Evolutionary conservation across 2,113 vertebrate species (phyloP).

Genomic region (Phylloscopus trochilus): DNA sequence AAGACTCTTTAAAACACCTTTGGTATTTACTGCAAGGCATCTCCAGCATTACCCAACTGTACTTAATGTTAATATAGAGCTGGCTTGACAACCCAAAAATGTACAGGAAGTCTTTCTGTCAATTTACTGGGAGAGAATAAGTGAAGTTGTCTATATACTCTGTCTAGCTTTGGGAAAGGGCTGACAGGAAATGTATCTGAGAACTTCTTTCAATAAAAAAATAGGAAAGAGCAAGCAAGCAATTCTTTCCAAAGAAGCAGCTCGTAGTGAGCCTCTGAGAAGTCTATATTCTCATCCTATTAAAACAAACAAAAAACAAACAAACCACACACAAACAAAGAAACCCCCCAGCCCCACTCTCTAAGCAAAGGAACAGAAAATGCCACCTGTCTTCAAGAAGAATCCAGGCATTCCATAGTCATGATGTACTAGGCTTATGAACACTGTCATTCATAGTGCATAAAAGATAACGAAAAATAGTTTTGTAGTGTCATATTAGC

Average conservation of each 20-base stretch:
- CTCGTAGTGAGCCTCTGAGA: background rate
- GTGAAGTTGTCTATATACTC: background rate
- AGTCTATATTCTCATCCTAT: background rate
- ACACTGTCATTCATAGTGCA: background rate
- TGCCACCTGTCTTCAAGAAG: background rate
- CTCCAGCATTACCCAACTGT: background rate
- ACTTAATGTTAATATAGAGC: background rate
- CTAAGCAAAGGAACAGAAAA: background rate
- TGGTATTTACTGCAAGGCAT: background rate
- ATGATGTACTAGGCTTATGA: background rate
- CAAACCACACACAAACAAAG: background rate
- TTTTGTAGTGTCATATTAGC: background rate
- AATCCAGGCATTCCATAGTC: background rate
- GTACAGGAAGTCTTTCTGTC: background rate
- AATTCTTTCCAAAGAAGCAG: background rate
- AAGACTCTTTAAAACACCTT: background rate
- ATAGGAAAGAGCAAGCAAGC: background rate
- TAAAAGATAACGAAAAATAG: background rate
- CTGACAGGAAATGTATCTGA: background rate
- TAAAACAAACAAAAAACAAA: background rate
- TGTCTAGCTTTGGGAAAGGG: background rate
- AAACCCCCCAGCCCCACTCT: background rate
- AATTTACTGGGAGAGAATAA: background rate
- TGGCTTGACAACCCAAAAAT: background rate
- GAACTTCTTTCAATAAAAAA: background rate